Conservation (phyloP, 2,888 invertebrate genomes). For the Frankliniella fusca region DNA sequence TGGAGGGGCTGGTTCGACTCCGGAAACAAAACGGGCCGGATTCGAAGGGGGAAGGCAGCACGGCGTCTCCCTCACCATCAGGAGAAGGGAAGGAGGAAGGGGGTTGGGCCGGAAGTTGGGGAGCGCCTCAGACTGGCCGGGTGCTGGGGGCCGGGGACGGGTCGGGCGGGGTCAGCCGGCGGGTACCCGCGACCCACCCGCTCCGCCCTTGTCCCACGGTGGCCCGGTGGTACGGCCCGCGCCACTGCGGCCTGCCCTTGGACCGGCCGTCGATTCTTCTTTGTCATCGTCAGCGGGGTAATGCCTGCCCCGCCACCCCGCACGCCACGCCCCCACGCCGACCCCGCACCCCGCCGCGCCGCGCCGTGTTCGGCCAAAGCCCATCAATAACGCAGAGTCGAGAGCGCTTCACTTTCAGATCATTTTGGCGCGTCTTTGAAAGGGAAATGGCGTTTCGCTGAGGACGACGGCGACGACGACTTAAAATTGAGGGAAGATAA, state of each 20-base stretch:
- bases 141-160: background rate
- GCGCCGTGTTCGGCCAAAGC: background rate
- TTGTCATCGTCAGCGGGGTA: conserved; percentile 3
- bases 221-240: conserved; percentile 34
- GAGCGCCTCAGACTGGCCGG: no score
- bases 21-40: background rate
- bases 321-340: no score
- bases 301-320: background rate
- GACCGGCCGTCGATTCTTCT: background rate
- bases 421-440: background rate
- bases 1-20: background rate
- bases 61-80: background rate
- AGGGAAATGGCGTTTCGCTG: background rate
- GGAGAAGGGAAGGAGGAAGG: background rate
- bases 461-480: background rate
- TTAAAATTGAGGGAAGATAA: conserved; percentile 7
- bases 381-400: background rate
- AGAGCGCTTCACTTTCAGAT: background rate
- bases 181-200: conserved; percentile 33
- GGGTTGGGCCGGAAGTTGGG: no score
- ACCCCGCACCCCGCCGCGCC: background rate
- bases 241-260: conserved; percentile 29
- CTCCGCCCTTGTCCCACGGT: conserved; percentile 36
- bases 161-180: background rate
- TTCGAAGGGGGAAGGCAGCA: background rate